Evolutionary conservation across 2,888 invertebrate genomes (phyloP).

Genomic region (Leptinotarsa peninsularis): DNA sequence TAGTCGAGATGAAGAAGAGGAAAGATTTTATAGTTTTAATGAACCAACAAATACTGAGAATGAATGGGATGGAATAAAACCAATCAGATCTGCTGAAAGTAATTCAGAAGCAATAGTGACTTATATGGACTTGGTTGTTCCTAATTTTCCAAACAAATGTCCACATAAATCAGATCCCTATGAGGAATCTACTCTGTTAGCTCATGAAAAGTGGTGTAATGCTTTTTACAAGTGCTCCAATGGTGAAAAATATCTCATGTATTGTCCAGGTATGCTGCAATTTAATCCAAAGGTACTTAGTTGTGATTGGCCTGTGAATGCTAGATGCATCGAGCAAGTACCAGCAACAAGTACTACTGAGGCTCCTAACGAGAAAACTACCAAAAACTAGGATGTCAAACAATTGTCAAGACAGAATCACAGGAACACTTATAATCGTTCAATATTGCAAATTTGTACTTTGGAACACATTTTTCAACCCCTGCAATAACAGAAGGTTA

Average conservation of each 20-base stretch:
- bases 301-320: constrained; percentile 49
- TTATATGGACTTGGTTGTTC: neutral
- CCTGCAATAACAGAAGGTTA: neutral
- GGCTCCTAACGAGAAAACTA: constrained; percentile 4
- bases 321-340: constrained; percentile 31
- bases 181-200: constrained; percentile 35
- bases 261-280: constrained; percentile 50
- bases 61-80: neutral
- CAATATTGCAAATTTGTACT: too few species aligned
- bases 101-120: constrained; percentile 10
- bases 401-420: neutral
- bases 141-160: constrained; percentile 28
- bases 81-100: neutral
- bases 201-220: constrained; percentile 49
- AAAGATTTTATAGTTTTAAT: neutral
- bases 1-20: neutral
- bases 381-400: constrained; percentile 34
- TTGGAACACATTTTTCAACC: constrained; percentile 12
- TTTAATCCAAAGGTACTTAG: constrained; percentile 47
- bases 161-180: constrained; percentile 31
- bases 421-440: too few species aligned
- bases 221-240: constrained; percentile 51
- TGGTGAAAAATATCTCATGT: constrained; percentile 46
- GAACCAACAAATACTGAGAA: neutral
- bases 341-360: constrained; percentile 24